Evolutionary conservation across 2,113 vertebrate species (phyloP), one percentile per base, ranked within the genome.

Genomic region (Pelecanoides urinatrix): DNA sequence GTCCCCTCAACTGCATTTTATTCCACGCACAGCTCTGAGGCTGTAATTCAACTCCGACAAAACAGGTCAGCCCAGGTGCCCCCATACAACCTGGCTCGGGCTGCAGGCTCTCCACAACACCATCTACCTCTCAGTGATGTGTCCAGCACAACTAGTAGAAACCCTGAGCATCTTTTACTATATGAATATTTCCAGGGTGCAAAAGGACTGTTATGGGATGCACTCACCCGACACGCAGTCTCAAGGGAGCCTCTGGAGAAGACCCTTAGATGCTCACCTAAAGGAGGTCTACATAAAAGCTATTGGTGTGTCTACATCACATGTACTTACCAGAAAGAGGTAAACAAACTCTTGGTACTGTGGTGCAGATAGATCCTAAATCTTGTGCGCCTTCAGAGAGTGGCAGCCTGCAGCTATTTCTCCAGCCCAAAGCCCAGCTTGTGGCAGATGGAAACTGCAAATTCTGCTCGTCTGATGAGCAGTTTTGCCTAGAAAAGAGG

Each of bases 181-280:
- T 2, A 10, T 13, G 16, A 73, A 15, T 9, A 32, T 18, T 84
- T 59, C 55, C 71, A 84, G 47, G 2, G 0, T 29, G 44, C 58
- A 36, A 12, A 21, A 61, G 40, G 45, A 58, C 30, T 16, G 11
- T 14, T 44, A 27, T 5, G 13, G 45, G 30, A 83, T 23, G 20
- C 40, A 26, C 20, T 75, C 21, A 79, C 10, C 25, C 1, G 2
- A 9, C 27, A 45, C 0, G 0, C 2, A 81, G 50, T 36, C 29
- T 74, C 22, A 44, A 42, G 38, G 7, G 9, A 65, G 18, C 16
- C 15, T 75, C 32, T 74, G 82, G 21, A 78, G 42, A 77, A 73
- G 53, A 53, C 6, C 4, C 11, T 45, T 40, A 52, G 25, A 14
- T 30, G 10, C 3, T 71, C 3, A 44, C 29, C 16, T 55, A 30